Conservation (phyloP, 1,140 invertebrate genomes). For the Latrodectus geometricus region DNA sequence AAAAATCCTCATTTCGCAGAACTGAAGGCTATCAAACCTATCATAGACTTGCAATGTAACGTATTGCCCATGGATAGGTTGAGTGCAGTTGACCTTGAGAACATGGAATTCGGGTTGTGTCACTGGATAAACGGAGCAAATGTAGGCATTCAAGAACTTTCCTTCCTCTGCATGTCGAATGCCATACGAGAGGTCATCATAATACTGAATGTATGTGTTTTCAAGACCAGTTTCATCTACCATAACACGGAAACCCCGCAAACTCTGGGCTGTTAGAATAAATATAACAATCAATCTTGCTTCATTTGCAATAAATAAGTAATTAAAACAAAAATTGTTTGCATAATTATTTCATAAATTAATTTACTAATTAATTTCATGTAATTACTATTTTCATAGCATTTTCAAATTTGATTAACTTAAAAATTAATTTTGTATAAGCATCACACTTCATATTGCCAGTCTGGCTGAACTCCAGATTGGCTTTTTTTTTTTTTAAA, state of each 20-base stretch:
- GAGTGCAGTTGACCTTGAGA: constrained; percentile 62
- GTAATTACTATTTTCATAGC: no score
- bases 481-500: no score
- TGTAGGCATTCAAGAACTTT: constrained; percentile 62
- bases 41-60: constrained; percentile 64
- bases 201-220: constrained; percentile 48
- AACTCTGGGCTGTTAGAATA: constrained; percentile 47
- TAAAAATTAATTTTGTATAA: no score
- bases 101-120: constrained; percentile 50
- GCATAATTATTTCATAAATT: neutral
- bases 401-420: no score
- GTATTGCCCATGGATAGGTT: constrained; percentile 64
- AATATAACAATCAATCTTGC: neutral
- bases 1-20: constrained; percentile 64
- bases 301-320: neutral
- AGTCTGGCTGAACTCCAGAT: no score
- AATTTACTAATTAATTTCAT: neutral
- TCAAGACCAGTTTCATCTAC: constrained; percentile 63
- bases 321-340: neutral
- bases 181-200: constrained; percentile 62
- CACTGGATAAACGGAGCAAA: constrained; percentile 62
- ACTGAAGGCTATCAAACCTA: constrained; percentile 62
- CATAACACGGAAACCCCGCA: constrained; percentile 64
- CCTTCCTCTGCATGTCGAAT: constrained; percentile 58
- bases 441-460: no score